Conservation (phyloP, 2,113 vertebrate species). For the Calidris pugnax region DNA sequence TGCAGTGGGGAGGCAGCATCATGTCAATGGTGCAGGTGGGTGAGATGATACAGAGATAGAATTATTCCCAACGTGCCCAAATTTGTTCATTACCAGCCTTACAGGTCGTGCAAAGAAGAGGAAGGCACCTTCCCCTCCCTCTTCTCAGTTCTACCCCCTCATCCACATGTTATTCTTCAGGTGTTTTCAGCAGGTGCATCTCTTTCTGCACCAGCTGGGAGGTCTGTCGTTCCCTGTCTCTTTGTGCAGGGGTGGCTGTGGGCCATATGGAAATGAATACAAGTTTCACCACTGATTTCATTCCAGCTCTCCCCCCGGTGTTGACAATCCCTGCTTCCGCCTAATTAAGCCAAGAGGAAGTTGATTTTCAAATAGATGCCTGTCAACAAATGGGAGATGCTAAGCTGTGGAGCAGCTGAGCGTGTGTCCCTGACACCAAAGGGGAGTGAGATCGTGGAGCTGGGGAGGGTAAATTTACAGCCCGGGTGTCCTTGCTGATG, state of each 20-base stretch:
- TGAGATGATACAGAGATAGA: neutral
- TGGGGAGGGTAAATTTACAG: neutral
- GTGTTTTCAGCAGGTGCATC: conserved; percentile 3
- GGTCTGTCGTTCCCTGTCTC: neutral
- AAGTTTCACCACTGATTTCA: neutral
- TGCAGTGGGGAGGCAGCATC: neutral
- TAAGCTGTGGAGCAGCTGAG: neutral
- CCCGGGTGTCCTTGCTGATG: neutral
- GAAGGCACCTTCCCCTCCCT: neutral
- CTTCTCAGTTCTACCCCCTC: neutral
- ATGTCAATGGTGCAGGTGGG: neutral
- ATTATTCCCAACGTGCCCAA: neutral
- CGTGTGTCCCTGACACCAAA: neutral
- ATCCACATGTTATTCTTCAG: neutral
- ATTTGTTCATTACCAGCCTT: neutral
- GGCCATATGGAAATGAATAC: neutral
- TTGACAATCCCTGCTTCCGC: neutral
- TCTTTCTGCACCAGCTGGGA: neutral
- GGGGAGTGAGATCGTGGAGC: neutral
- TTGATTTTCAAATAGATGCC: neutral
- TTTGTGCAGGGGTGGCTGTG: neutral
- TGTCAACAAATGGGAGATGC: neutral
- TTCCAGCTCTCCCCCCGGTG: neutral
- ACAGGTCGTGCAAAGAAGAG: neutral
- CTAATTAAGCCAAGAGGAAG: neutral